Evolutionary conservation across 2,797 vertebrate genomes (phyloP).

Genomic region (Phrynocephalus vlangalii): DNA sequence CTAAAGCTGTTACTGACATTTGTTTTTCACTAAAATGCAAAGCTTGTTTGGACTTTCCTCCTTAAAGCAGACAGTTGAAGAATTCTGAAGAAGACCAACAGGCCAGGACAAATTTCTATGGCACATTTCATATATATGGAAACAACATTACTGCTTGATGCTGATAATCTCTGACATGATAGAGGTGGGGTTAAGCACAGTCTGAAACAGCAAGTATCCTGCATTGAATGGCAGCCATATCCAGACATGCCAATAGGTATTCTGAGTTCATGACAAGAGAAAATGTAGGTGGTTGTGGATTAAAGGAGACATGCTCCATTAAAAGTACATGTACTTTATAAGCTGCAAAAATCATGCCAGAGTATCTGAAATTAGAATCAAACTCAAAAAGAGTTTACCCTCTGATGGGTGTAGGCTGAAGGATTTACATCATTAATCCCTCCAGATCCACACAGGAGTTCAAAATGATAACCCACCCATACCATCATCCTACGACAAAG

Average conservation of each 20-base stretch:
- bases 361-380: constrained; percentile 8
- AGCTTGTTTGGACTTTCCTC: not conserved
- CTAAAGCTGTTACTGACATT: not conserved
- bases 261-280: not conserved
- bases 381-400: not conserved
- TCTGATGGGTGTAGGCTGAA: not conserved
- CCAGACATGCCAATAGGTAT: not conserved
- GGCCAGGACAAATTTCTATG: not conserved
- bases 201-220: not conserved
- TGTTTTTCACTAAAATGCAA: not conserved
- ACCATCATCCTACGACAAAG: not conserved
- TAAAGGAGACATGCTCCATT: not conserved
- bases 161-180: not conserved
- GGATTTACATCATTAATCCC: constrained; percentile 2
- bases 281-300: accelerated
- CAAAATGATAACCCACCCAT: not conserved
- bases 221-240: not conserved
- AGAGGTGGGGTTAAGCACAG: constrained; percentile 2
- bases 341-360: not conserved
- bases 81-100: not conserved
- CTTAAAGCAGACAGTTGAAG: not conserved
- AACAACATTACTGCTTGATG: not conserved
- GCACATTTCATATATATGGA: not conserved
- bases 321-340: not conserved
- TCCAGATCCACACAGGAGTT: not conserved